phyloP scores from a whole-genome alignment of 2,888 invertebrate genomes.

The Scaptomyza tumidula region DNA sequence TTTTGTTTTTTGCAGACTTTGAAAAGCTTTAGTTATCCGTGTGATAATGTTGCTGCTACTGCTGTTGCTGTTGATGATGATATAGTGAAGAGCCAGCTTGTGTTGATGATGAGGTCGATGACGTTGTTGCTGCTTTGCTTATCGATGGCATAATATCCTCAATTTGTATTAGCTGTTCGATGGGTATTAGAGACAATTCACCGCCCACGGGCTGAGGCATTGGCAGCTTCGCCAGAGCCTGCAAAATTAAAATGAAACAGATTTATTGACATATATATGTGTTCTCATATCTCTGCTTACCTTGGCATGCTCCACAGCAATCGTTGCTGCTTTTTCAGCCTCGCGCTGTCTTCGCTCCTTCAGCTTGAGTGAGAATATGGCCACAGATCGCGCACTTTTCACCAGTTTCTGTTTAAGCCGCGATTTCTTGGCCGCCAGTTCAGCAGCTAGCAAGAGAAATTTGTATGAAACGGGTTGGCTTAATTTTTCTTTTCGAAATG shows the following conservation, averaged over 20 bases:
- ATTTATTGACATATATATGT: neutral
- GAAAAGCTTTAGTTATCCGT: conserved; percentile 63
- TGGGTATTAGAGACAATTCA: conserved; percentile 93
- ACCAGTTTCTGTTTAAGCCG: conserved; percentile 91
- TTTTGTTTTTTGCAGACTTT: neutral
- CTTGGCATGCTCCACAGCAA: conserved; percentile 86
- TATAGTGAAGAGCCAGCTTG: conserved; percentile 61
- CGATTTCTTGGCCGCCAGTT: conserved; percentile 88
- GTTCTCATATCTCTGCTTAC: conserved; percentile 52
- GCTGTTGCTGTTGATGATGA: conserved; percentile 50
- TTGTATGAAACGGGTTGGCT: too few species aligned
- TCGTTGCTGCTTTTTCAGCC: conserved; percentile 89
- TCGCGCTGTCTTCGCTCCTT: conserved; percentile 92
- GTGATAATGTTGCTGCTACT: conserved; percentile 51
- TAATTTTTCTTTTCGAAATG: neutral
- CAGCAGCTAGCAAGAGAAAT: conserved; percentile 84
- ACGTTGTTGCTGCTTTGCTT: conserved; percentile 62
- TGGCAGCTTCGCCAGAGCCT: conserved; percentile 85
- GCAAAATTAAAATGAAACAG: neutral
- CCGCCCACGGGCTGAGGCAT: conserved; percentile 88
- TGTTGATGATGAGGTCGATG: conserved; percentile 43
- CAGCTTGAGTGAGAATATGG: conserved; percentile 93
- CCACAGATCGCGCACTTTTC: conserved; percentile 93
- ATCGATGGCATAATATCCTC: conserved; percentile 86
- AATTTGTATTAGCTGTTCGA: conserved; percentile 91